Conservation (phyloP, 2,797 vertebrate species). For the Helostoma temminkii region DNA sequence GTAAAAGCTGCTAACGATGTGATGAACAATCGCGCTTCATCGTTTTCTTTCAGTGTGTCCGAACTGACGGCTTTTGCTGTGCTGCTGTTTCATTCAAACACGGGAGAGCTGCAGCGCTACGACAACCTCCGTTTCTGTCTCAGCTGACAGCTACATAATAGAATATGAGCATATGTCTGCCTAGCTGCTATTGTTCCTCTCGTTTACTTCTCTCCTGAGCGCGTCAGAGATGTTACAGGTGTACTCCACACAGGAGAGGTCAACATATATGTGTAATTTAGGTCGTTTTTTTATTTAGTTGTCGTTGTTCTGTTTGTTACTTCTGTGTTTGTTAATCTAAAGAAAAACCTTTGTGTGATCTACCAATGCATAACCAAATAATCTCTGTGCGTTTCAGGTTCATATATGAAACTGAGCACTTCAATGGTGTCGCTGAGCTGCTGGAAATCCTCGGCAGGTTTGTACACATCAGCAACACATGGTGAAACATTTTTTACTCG, state of each 20-base stretch:
- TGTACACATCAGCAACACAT: slow-evolving; percentile 23
- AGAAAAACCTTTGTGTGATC: not conserved
- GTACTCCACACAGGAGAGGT: not conserved
- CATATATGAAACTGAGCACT: slow-evolving; percentile 94
- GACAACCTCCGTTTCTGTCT: not conserved
- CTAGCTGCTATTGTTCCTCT: not conserved
- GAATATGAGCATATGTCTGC: not conserved
- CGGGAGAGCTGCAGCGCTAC: not conserved
- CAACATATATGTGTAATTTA: too few species aligned
- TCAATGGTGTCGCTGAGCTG: slow-evolving; percentile 93
- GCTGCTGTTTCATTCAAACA: slow-evolving; percentile 16
- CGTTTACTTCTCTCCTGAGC: not conserved
- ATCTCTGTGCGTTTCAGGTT: slow-evolving; percentile 79
- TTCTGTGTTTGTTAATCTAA: not conserved
- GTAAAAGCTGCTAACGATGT: slow-evolving; percentile 13
- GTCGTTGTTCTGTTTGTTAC: not conserved
- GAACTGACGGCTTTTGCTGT: slow-evolving; percentile 4
- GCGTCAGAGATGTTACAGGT: not conserved
- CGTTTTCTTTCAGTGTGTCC: slow-evolving; percentile 1
- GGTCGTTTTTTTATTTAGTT: too few species aligned
- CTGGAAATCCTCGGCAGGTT: slow-evolving; percentile 93
- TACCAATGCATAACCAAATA: not conserved
- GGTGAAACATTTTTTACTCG: not conserved
- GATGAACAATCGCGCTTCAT: slow-evolving; percentile 18
- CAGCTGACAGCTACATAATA: slow-evolving; percentile 17